phyloP scores from a whole-genome alignment of 1,140 invertebrate species.

The Agraylea sexmaculata region DNA sequence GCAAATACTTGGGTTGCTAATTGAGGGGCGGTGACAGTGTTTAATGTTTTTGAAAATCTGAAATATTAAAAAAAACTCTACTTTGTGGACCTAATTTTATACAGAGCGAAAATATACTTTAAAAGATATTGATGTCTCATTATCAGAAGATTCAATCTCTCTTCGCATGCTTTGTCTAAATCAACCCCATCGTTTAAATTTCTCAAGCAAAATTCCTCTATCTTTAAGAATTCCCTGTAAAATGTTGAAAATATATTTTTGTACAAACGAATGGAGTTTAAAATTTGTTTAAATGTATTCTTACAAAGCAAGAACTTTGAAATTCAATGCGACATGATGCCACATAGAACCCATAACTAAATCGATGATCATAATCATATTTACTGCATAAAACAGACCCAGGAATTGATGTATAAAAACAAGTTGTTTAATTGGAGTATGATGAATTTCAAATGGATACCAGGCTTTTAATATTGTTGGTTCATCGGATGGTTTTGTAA shows the following conservation, averaged over 20 bases:
- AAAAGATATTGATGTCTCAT: conserved; percentile 13
- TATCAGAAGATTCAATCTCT: conserved; percentile 8
- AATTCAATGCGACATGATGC: conserved; percentile 15
- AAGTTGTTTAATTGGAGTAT: not conserved
- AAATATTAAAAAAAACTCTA: too few relatives aligned
- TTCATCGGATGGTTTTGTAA: conserved; percentile 5
- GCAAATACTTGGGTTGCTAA: conserved; percentile 11
- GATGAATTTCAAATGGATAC: conserved; percentile 10
- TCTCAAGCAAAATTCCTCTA: not conserved
- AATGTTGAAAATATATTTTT: too few relatives aligned
- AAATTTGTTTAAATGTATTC: too few relatives aligned
- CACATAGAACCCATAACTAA: conserved; percentile 5
- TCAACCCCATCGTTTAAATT: not conserved
- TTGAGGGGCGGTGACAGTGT: conserved; percentile 13
- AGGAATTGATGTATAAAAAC: conserved; percentile 9
- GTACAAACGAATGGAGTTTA: too few relatives aligned
- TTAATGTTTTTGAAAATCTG: conserved; percentile 12
- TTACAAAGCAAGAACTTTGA: conserved; percentile 11
- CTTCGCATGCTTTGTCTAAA: not conserved
- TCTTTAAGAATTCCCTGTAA: conserved; percentile 14
- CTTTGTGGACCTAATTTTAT: too few relatives aligned
- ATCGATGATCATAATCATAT: conserved; percentile 8
- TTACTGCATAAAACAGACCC: conserved; percentile 6
- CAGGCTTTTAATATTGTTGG: conserved; percentile 10
- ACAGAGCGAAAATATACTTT: conserved; percentile 2